A percentile compares a stretch with the other conserved stretches of the same genome.
These are phyloP conservation scores for Luperina testacea DNA, from an alignment of 2,888 invertebrate species.

Conservation along the genomic window DNA sequence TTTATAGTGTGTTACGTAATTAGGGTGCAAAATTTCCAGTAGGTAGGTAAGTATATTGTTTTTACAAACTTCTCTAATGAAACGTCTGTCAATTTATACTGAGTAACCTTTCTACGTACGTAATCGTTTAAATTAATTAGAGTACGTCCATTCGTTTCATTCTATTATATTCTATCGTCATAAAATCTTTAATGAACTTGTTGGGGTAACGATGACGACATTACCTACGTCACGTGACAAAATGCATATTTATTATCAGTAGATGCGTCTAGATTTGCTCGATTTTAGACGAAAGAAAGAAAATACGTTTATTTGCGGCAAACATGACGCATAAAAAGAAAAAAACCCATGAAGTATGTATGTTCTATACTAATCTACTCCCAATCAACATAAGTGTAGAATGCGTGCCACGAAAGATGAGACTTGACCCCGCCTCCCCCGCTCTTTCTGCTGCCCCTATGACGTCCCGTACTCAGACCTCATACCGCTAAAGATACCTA, in stretches of 20 bases:
- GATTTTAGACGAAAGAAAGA: not conserved
- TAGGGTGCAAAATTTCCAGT: not conserved
- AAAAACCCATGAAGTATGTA: not conserved
- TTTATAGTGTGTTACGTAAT: too few relatives aligned
- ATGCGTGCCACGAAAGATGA: too few relatives aligned
- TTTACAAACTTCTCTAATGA: not conserved
- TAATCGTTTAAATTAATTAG: conserved; percentile 7
- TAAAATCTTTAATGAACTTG: conserved; percentile 9
- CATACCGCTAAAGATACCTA: too few relatives aligned
- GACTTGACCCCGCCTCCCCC: too few relatives aligned
- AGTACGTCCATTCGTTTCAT: not conserved
- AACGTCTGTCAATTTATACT: not conserved
- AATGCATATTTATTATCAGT: not conserved
- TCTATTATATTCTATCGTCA: conserved; percentile 15
- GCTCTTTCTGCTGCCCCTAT: too few relatives aligned
- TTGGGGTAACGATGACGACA: not conserved
- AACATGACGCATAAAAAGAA: too few relatives aligned
- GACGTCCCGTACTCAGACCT: too few relatives aligned
- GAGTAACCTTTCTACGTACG: not conserved
- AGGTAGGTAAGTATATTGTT: not conserved
- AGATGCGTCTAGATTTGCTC: not conserved
- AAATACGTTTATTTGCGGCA: too few relatives aligned
- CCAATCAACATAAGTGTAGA: not conserved
- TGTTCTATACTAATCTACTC: not conserved
- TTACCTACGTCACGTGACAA: not conserved